Conservation (phyloP, 2,113 vertebrate species). For the Campylorhamphus procurvoides region DNA sequence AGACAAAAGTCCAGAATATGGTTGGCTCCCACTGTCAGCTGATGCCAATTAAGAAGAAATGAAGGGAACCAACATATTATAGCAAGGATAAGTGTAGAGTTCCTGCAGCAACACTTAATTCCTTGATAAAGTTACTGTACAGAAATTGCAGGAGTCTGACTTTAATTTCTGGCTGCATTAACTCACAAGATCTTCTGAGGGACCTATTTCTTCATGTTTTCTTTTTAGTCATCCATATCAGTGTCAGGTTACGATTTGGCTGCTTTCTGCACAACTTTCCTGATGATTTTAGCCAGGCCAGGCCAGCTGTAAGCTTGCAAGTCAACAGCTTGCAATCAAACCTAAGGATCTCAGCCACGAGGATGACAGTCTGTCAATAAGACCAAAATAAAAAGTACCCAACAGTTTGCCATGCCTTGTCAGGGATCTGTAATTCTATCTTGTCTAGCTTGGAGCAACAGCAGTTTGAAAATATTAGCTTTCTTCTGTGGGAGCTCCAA, state of each 20-base stretch:
- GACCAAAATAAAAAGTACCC: neutral
- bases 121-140: neutral
- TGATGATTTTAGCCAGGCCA: neutral
- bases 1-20: neutral
- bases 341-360: neutral
- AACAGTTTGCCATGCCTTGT: neutral
- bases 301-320: constrained; percentile 3
- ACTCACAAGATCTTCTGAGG: neutral
- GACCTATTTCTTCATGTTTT: neutral
- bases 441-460: neutral
- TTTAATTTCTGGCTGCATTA: neutral
- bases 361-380: neutral
- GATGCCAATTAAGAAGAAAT: neutral
- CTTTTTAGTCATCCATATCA: neutral
- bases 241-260: neutral
- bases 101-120: neutral
- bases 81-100: neutral
- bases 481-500: neutral
- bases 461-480: neutral
- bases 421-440: neutral
- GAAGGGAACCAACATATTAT: neutral
- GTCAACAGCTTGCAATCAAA: constrained; percentile 28
- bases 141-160: neutral
- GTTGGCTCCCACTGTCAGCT: neutral
- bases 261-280: neutral